Evolutionary conservation across 2,113 vertebrate genomes (phyloP).

Genomic region (Rhodinocichla rosea): DNA sequence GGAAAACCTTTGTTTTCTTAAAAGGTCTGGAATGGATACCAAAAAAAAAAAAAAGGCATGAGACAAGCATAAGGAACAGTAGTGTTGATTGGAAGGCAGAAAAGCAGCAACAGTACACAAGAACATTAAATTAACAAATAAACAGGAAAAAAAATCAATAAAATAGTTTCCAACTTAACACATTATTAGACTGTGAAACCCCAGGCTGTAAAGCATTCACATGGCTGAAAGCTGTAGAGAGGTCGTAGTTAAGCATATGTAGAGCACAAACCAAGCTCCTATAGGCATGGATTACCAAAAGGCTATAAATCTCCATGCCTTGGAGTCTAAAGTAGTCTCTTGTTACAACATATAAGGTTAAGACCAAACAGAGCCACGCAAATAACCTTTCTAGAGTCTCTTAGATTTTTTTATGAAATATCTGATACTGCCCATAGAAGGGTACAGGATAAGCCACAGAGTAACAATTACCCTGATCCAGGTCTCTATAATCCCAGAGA

Average conservation of each 20-base stretch:
- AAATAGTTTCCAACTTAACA: neutral
- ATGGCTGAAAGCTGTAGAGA: neutral
- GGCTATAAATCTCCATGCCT: neutral
- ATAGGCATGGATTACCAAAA: neutral
- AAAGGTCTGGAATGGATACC: neutral
- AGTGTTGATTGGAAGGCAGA: neutral
- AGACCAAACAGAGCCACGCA: neutral
- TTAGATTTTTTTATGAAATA: neutral
- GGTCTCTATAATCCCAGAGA: neutral
- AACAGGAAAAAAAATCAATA: neutral
- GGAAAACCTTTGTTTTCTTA: neutral
- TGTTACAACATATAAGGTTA: neutral
- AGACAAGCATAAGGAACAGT: neutral
- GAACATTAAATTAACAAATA: neutral
- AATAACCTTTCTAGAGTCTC: neutral
- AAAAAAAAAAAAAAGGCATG: neutral
- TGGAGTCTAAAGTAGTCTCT: neutral
- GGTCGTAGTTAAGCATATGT: neutral
- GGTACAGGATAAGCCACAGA: neutral
- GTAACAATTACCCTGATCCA: neutral
- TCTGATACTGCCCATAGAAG: neutral
- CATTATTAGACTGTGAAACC: neutral
- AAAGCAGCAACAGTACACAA: neutral
- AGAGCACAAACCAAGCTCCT: neutral
- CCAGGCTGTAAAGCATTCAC: neutral